phyloP scores from a whole-genome alignment of 2,888 invertebrate genomes.

The Sepiola atlantica region DNA sequence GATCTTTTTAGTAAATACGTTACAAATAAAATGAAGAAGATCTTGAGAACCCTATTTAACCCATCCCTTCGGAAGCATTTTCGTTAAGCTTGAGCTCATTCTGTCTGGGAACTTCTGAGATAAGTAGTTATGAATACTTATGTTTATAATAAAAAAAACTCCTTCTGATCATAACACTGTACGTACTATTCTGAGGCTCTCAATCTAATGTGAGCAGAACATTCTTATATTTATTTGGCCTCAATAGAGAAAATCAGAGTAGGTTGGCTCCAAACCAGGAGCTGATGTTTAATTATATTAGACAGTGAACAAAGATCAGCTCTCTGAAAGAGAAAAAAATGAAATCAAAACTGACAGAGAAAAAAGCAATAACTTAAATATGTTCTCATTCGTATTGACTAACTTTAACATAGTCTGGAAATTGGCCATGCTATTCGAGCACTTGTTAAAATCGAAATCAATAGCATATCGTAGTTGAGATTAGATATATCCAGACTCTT shows the following conservation, averaged over 20 bases:
- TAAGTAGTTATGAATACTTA: no score
- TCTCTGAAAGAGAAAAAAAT: neutral
- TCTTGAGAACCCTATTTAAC: no score
- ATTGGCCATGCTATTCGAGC: neutral
- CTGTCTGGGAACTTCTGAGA: no score
- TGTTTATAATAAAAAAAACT: no score
- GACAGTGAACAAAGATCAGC: neutral
- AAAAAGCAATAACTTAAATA: neutral
- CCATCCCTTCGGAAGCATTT: no score
- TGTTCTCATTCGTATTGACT: neutral
- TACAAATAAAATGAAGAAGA: no score
- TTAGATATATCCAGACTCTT: no score
- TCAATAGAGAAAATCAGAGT: neutral
- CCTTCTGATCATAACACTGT: neutral
- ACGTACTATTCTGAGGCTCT: neutral
- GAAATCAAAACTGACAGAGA: neutral
- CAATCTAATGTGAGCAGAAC: neutral
- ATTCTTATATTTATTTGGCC: neutral
- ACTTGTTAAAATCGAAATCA: neutral
- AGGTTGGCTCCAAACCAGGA: neutral
- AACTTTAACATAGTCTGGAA: neutral
- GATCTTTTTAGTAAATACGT: no score
- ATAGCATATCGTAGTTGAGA: no score
- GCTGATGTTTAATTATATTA: neutral
- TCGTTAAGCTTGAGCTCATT: no score